Base-by-base conservation (phyloP, 2,113 vertebrate genomes). In the Plecotus auritus region DNA sequence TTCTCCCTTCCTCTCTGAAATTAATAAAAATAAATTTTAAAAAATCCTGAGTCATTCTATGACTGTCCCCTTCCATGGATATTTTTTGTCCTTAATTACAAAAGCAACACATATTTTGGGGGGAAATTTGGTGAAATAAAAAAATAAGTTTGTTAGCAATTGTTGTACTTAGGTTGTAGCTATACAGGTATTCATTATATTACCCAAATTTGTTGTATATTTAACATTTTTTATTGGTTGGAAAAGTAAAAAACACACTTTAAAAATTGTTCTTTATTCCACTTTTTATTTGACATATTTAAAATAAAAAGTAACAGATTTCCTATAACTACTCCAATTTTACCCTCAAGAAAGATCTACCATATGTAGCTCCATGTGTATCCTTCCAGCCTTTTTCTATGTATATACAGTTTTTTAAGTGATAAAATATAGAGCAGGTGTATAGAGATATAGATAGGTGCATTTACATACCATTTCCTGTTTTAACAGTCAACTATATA, bases 271-370 rank as follows among this genome's bases (percentile, higher is more conserved):
- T 74, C 14, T 82, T 73, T 35, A 76, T 37, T 4, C 9, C 2
- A 66, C 9, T 70, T 82, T 37, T 91, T 91, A 70, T n/a, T 73
- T 87, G 12, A 74, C 16, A 45, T 83, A 51, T 64, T 40, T 87
- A 90, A 90, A 90, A 78, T 73, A 69, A 80, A 88, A 40, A 88
- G 10, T 70, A 83, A 74, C 74, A 13, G 0, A 66, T 76, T 84
- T 74, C 42, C 45, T 49, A 22, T 72, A 12, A n/a, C 30, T 61
- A 64, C 42, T 92, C 18, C 9, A 74, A 7, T 76, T 64, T 85
- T 47, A 54, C 9, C 17, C 6, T 89, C 18, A 17, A 76, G 70
- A 67, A 82, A 81, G 72, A 49, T 69, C 28, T 90, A 7, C 49
- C 54, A 22, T 35, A 13, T 26, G n/a, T 9, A 78, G 9, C 9